Conservation (phyloP, 2,888 invertebrate genomes). For the Lycophotia porphyrea region DNA sequence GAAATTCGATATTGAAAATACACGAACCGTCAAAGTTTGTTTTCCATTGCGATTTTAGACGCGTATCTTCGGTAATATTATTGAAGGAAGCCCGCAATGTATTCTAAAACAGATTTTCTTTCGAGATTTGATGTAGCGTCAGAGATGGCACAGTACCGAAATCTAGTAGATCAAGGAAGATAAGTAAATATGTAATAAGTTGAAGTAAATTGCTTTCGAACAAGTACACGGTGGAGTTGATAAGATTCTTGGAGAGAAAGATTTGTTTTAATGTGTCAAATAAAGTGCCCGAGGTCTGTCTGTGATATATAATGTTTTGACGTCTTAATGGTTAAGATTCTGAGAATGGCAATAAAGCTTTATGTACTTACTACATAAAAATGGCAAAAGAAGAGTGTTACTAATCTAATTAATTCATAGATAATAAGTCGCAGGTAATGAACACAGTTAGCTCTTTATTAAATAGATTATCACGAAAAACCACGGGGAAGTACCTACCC, state of each 20-base stretch:
- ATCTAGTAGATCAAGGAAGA: conserved; percentile 35
- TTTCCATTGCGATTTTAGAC: conserved; percentile 33
- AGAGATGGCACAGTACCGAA: conserved; percentile 17
- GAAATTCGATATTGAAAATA: conserved; percentile 31
- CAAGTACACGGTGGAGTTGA: conserved; percentile 40
- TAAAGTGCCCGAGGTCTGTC: conserved; percentile 16
- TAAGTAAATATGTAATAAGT: conserved; percentile 51
- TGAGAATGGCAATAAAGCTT: background rate
- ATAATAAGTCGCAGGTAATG: too few species aligned
- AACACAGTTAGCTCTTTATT: background rate
- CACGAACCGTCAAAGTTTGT: conserved; percentile 28
- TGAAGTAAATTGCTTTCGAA: conserved; percentile 57
- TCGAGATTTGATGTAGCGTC: conserved; percentile 26
- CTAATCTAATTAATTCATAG: background rate
- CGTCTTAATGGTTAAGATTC: background rate
- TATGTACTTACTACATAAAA: background rate
- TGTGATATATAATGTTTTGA: background rate
- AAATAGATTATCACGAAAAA: background rate
- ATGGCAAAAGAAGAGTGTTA: background rate
- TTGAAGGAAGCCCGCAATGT: conserved; percentile 46
- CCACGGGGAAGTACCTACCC: too few species aligned
- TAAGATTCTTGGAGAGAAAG: conserved; percentile 17
- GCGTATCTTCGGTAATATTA: conserved; percentile 20
- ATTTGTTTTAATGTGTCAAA: conserved; percentile 46
- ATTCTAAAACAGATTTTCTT: conserved; percentile 44